Base-by-base conservation (phyloP, 2,888 invertebrate genomes). In the Troides aeacus region DNA sequence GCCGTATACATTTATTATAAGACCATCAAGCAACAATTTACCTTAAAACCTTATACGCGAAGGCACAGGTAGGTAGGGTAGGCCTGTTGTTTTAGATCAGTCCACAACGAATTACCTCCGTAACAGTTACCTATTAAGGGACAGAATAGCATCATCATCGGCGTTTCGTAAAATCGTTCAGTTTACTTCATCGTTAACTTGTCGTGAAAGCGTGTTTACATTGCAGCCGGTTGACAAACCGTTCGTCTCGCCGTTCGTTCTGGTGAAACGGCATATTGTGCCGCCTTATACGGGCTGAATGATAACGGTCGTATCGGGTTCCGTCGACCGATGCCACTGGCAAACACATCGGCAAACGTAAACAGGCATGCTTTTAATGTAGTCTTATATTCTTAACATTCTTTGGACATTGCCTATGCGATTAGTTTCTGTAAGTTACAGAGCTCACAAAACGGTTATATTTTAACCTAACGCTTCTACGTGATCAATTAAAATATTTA, bases 211-310 rank as follows among this genome's bases (percentile, higher is more conserved):
- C 77, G 74, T 76, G 77, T 81, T 83, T 78, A 78, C 76, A 79
- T 76, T 79, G 75, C 69, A 75, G 74, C 77, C 72, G 59, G 73
- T 76, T 78, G 78, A 79, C 80, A 78, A 79, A 78, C 74, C 75
- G 77, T 74, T 79, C 81, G 76, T 83, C 81, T 83, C 58, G 56
- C 50, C 56, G 62, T 66, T 46, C 56, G 62, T 70, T 83, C 80
- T 78, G 77, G 79, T 79, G 81, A 83, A 84, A 83, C 81, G 74
- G 78, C 81, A 81, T 70, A 71, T 76, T 76, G 74, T 78, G 72
- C 65, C 53, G 71, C 83, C 79, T 73, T 81, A 76, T 79, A 81
- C 72, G 79, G 62, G 39, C 50, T 53, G 64, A 71, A 72, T 72
- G 74, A 68, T 72, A 64, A 72, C 67, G 71, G 68, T 74, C 73